Evolutionary conservation across 2,797 vertebrate species (phyloP).

Genomic region (Helarctos malayanus): DNA sequence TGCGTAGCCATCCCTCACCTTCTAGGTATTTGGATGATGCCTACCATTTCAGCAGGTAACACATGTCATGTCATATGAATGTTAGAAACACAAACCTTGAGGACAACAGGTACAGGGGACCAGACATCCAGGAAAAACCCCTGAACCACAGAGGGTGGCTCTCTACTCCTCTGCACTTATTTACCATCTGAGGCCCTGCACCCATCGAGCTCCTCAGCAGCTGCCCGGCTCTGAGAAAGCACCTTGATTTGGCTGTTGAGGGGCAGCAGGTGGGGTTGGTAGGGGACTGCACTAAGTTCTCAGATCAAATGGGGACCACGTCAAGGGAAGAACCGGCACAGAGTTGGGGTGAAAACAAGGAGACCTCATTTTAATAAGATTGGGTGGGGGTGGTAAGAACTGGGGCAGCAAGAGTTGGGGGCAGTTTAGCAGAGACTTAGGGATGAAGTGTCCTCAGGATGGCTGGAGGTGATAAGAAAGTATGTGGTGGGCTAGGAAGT

Average conservation of each 20-base stretch:
- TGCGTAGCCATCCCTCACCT: background rate
- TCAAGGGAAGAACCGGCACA: background rate
- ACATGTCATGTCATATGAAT: slow-evolving; percentile 29
- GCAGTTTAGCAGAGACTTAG: background rate
- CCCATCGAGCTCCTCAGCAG: background rate
- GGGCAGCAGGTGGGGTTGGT: background rate
- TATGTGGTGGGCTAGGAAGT: background rate
- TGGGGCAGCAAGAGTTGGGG: background rate
- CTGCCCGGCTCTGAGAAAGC: background rate
- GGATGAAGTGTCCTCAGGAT: background rate
- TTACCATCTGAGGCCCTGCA: background rate
- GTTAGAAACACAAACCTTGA: background rate
- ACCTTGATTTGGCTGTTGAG: background rate
- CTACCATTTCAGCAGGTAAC: background rate
- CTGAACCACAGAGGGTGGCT: background rate
- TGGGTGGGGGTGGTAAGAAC: background rate
- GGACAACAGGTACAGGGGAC: background rate
- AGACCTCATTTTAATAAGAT: background rate
- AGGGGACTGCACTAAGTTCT: background rate
- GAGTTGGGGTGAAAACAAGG: background rate
- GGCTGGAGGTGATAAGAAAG: background rate
- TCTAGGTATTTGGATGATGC: slow-evolving; percentile 16
- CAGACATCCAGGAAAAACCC: background rate
- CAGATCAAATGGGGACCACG: background rate
- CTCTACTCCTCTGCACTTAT: background rate